Base-by-base conservation (phyloP, 2,888 invertebrate genomes). In the Neuroscelio doddi region DNA sequence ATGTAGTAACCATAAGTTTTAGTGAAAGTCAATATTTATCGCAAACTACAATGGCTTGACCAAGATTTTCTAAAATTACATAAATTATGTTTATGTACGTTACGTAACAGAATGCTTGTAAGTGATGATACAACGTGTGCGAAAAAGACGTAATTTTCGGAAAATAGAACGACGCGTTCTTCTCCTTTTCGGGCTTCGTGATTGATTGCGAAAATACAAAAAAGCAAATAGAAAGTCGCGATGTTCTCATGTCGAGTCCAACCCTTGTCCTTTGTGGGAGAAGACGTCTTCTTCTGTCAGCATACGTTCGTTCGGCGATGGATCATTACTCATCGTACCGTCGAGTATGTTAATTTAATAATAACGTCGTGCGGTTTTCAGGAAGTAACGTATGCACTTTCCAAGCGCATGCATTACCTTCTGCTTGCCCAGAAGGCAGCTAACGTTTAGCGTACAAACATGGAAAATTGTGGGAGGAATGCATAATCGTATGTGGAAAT, bases 11-110 rank as follows among this genome's bases (percentile, higher is more conserved):
- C 29, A 15, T 56, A 47, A 46, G 57, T 44, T 57, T 38, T 24
- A 53, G 64, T 57, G 57, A 64, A 64, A 64, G 58, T 57, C 49
- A 53, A 64, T 58, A 45, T 49, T 64, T 39, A 38, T 53, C 53
- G 29, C 29, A 29, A 53, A 52, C 30, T n/a, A 53, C 51, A 58
- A 58, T 58, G 39, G 41, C 26, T 32, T 16, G n/a, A 8, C 9
- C 10, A 42, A 53, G 53, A 49, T 53, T 49, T 58, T 47, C 50
- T 27, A 30, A 58, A 53, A 58, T 57, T 52, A 50, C 52, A 55
- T 58, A 58, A 64, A 59, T 30, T 16, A 57, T 49, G 41, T 17
- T 63, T 42, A 45, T 34, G 53, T 39, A 27, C 26, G 29, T 62
- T 61, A 49, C 53, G 49, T 61, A 61, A 61, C 38, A 39, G 27